phyloP scores from a whole-genome alignment of 2,888 invertebrate species.

The Bedellia somnulentella region DNA sequence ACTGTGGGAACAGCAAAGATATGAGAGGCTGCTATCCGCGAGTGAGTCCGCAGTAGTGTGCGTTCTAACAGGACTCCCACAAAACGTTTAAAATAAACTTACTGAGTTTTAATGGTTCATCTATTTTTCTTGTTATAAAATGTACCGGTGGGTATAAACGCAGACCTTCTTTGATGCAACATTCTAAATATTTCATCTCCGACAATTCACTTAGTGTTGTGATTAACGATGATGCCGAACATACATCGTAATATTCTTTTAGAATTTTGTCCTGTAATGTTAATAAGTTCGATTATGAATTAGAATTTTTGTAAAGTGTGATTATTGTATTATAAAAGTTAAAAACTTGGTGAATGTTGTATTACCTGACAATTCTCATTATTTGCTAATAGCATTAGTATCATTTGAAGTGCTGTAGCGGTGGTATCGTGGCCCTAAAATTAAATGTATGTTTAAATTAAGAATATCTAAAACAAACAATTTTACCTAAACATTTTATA shows the following conservation, averaged over 20 bases:
- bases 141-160: conserved; percentile 64
- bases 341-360: too few relatives aligned
- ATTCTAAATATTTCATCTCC: conserved; percentile 63
- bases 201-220: conserved; percentile 51
- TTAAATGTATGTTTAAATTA: too few relatives aligned
- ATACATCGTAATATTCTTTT: conserved; percentile 48
- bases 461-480: too few relatives aligned
- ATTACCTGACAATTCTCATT: conserved; percentile 25
- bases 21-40: too few relatives aligned
- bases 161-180: conserved; percentile 65
- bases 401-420: conserved; percentile 8
- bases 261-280: conserved; percentile 27
- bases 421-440: conserved; percentile 10
- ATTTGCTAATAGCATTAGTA: conserved; percentile 9
- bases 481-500: not conserved
- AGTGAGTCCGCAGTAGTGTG: too few relatives aligned
- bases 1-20: too few relatives aligned
- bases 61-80: too few relatives aligned
- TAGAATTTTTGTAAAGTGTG: too few relatives aligned
- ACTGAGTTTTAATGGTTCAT: conserved; percentile 56
- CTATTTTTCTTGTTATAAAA: conserved; percentile 50
- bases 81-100: too few relatives aligned
- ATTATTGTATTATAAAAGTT: too few relatives aligned
- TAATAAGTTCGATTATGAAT: too few relatives aligned
- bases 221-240: conserved; percentile 32